A percentile compares a stretch with the other conserved stretches of the same genome.
These are phyloP conservation scores for Zoroaster sp. DNA, from an alignment of 53 echinoderm and acorn worm genomes.

Conservation along the genomic window DNA sequence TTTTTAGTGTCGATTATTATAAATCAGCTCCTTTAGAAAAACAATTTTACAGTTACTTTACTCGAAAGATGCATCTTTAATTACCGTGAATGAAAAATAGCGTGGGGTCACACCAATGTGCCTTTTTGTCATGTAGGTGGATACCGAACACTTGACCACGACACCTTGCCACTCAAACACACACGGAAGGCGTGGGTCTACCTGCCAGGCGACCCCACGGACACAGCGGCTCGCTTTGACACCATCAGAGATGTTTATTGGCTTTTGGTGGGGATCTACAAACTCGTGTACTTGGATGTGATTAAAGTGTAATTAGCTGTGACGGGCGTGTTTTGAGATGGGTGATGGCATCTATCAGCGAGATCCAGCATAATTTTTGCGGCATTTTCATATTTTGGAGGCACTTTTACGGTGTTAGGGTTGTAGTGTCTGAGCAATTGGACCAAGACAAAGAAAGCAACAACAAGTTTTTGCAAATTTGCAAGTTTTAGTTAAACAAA, in stretches of 20 bases:
- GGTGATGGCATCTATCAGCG: constrained; percentile 11
- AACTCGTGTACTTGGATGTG: constrained; percentile 47
- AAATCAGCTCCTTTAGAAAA: too few relatives aligned
- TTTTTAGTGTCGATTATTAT: too few relatives aligned
- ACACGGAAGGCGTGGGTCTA: background rate
- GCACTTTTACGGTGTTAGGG: background rate
- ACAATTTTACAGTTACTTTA: background rate
- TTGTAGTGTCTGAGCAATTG: too few relatives aligned
- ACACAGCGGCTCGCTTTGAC: constrained; percentile 21
- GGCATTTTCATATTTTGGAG: too few relatives aligned
- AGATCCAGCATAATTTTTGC: background rate
- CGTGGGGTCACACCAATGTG: background rate
- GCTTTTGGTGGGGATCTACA: constrained; percentile 24
- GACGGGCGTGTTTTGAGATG: background rate
- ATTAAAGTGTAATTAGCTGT: constrained; percentile 55
- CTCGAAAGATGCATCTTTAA: background rate
- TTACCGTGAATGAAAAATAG: background rate
- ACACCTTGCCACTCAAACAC: background rate
- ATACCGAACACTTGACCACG: background rate
- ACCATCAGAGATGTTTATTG: constrained; percentile 20
- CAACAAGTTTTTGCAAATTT: too few relatives aligned
- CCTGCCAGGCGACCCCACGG: background rate
- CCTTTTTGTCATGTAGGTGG: background rate
- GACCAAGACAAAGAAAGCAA: too few relatives aligned
- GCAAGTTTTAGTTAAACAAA: too few relatives aligned